Evolutionary conservation across 2,113 vertebrate genomes (phyloP).

Genomic region (Ifrita kowaldi): DNA sequence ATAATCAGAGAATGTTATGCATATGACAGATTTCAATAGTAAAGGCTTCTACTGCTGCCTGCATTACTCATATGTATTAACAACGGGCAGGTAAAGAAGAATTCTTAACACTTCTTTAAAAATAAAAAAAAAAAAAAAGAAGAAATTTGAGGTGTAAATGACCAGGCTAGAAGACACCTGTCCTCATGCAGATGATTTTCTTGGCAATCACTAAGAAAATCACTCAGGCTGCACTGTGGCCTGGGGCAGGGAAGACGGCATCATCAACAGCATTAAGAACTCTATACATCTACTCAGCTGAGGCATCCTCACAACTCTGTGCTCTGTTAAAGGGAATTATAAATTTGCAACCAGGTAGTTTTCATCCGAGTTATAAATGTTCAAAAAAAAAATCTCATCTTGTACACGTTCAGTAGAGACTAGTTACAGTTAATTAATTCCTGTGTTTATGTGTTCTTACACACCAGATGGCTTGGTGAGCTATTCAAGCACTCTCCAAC

Average conservation of each 20-base stretch:
- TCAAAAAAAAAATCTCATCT: neutral
- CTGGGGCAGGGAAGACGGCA: neutral
- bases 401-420: neutral
- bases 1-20: accelerated
- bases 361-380: neutral
- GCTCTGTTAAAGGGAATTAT: neutral
- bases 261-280: neutral
- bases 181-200: neutral
- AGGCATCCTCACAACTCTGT: neutral
- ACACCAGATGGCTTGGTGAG: slow-evolving; percentile 10
- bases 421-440: slow-evolving; percentile 5
- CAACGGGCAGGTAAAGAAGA: neutral
- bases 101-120: neutral
- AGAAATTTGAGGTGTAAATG: neutral
- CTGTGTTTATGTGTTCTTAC: neutral
- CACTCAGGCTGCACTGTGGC: neutral
- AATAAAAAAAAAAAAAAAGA: neutral
- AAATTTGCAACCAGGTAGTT: neutral
- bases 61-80: neutral
- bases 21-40: neutral
- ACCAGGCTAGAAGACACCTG: neutral
- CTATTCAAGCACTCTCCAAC: neutral
- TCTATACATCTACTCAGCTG: neutral
- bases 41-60: neutral
- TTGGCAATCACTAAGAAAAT: neutral